Conservation (phyloP, 2,113 vertebrate genomes). For the Dendrocopos noguchii region DNA sequence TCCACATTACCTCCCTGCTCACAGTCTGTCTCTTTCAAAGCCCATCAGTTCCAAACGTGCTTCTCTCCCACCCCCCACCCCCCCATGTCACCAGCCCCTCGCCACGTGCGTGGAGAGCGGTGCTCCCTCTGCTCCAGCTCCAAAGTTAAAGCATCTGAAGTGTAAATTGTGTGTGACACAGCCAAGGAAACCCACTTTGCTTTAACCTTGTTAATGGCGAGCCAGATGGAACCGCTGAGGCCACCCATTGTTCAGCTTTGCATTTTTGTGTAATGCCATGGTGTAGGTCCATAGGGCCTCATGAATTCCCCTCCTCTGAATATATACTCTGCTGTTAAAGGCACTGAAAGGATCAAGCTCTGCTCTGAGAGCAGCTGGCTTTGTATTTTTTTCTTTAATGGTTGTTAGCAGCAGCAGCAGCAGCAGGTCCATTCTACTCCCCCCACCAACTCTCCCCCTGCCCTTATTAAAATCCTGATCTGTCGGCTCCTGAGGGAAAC, state of each 20-base stretch:
- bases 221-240: slow-evolving; percentile 66
- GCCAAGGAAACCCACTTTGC: slow-evolving; percentile 66
- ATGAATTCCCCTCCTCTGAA: slow-evolving; percentile 72
- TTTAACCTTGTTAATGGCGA: slow-evolving; percentile 67
- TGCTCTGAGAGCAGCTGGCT: slow-evolving; percentile 70
- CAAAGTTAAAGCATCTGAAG: slow-evolving; percentile 65
- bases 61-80: background rate
- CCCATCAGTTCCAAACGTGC: background rate
- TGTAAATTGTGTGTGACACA: slow-evolving; percentile 59
- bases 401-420: slow-evolving; percentile 68
- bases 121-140: background rate
- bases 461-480: slow-evolving; percentile 62
- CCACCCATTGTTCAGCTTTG: slow-evolving; percentile 70
- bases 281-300: slow-evolving; percentile 70
- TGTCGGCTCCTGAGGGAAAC: slow-evolving; percentile 31
- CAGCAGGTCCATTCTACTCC: slow-evolving; percentile 66
- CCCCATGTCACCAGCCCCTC: background rate
- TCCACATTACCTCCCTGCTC: background rate
- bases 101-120: background rate
- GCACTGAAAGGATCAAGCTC: slow-evolving; percentile 72
- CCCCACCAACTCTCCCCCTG: slow-evolving; percentile 1
- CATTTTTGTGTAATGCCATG: slow-evolving; percentile 72
- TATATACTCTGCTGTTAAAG: slow-evolving; percentile 69
- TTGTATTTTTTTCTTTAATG: slow-evolving; percentile 68
- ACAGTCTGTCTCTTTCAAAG: background rate